Evolutionary conservation across 2,797 vertebrate genomes (phyloP).

Genomic region (Phataginus tetradactyla): DNA sequence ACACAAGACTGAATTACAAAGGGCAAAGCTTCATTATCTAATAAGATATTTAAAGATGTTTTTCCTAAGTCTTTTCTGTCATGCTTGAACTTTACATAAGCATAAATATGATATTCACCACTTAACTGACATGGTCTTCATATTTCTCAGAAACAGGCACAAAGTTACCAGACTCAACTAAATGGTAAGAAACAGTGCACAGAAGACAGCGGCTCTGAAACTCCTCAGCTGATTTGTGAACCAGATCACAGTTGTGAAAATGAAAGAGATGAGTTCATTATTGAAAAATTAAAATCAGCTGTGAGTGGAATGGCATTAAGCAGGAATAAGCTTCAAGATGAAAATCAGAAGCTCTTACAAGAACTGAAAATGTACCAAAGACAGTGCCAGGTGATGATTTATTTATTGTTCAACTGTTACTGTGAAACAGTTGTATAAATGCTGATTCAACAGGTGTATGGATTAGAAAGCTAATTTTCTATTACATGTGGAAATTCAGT

Average conservation of each 20-base stretch:
- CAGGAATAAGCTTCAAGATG: conserved; percentile 85
- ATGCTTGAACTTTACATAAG: conserved; percentile 7
- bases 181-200: conserved; percentile 70
- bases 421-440: background rate
- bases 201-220: conserved; percentile 70
- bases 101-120: conserved; percentile 21
- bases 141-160: conserved; percentile 84
- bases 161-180: conserved; percentile 83
- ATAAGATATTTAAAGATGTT: background rate
- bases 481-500: background rate
- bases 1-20: background rate
- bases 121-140: conserved; percentile 55
- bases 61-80: conserved; percentile 24
- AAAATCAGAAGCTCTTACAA: conserved; percentile 86
- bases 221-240: conserved; percentile 55
- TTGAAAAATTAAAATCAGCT: conserved; percentile 85
- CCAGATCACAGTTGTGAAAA: conserved; percentile 63
- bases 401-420: conserved; percentile 37
- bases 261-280: conserved; percentile 79
- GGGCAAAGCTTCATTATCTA: background rate
- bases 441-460: background rate
- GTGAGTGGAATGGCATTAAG: conserved; percentile 86
- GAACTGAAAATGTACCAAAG: conserved; percentile 86
- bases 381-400: conserved; percentile 85
- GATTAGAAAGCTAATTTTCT: conserved; percentile 14